Conservation (phyloP, 1,140 invertebrate species). For the Heliconius himera region DNA sequence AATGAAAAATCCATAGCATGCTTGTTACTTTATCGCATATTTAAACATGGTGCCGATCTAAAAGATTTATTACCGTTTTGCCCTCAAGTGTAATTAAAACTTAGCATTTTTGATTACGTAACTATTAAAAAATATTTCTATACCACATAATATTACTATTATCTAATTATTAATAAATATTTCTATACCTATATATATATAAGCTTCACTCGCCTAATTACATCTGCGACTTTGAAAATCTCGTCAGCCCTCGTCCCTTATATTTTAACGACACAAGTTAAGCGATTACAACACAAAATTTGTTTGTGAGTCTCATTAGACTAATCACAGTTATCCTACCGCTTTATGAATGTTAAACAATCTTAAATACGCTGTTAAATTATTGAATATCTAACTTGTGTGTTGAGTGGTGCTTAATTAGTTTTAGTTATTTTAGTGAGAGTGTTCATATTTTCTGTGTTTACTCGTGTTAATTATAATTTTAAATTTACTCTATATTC, state of each 20-base stretch:
- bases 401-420: slow-evolving; percentile 1
- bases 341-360: slow-evolving; percentile 15
- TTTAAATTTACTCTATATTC: too few relatives aligned
- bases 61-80: too few relatives aligned
- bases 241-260: slow-evolving; percentile 25
- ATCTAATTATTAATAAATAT: too few relatives aligned
- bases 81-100: too few relatives aligned
- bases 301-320: slow-evolving; percentile 30
- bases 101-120: too few relatives aligned
- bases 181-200: not conserved
- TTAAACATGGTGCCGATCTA: not conserved
- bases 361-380: slow-evolving; percentile 4
- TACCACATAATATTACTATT: too few relatives aligned
- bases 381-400: slow-evolving; percentile 9
- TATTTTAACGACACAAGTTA: slow-evolving; percentile 39
- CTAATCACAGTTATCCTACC: slow-evolving; percentile 18
- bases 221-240: slow-evolving; percentile 23
- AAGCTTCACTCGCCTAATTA: not conserved
- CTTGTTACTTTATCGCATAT: not conserved
- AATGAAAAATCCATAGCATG: too few relatives aligned
- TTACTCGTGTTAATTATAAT: not conserved
- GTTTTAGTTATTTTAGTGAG: not conserved
- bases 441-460: not conserved
- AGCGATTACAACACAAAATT: slow-evolving; percentile 28
- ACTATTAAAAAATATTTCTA: too few relatives aligned